Percentiles rank a stretch among this genome's conserved stretches.
These are phyloP conservation scores for Psilopogon haemacephalus DNA, from an alignment of 2,113 vertebrate species.

Conservation along the genomic window DNA sequence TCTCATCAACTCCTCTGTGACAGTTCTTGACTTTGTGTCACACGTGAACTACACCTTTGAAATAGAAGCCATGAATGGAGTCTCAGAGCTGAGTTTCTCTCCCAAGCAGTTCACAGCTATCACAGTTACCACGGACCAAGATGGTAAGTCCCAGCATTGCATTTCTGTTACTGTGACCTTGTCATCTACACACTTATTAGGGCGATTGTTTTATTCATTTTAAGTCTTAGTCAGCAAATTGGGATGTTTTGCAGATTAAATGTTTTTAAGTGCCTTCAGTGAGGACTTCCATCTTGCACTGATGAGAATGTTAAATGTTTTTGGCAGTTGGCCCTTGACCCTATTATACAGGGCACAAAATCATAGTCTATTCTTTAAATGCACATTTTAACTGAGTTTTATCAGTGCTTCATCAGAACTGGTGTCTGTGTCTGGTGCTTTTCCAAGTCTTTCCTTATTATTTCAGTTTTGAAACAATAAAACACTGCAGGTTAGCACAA, in stretches of 20 bases:
- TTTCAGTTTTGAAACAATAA: neutral
- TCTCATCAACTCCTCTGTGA: constrained; percentile 86
- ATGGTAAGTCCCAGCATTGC: constrained; percentile 80
- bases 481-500: neutral
- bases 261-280: neutral
- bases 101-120: constrained; percentile 88
- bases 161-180: neutral
- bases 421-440: neutral
- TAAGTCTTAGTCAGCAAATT: neutral
- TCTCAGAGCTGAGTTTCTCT: constrained; percentile 87
- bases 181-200: fast-evolving
- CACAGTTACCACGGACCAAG: constrained; percentile 90
- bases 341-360: neutral
- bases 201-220: neutral
- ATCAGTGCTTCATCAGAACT: neutral
- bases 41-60: constrained; percentile 97
- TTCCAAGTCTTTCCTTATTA: neutral
- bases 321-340: neutral
- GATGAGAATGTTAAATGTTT: neutral
- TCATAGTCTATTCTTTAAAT: neutral
- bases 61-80: constrained; percentile 91
- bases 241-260: neutral
- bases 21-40: constrained; percentile 87
- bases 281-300: neutral
- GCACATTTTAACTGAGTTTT: neutral